A percentile compares a stretch with the other conserved stretches of the same genome.
Evolutionary conservation across 2,888 invertebrate genomes (phyloP).

Genomic region (Lasioglossum marginatum): DNA sequence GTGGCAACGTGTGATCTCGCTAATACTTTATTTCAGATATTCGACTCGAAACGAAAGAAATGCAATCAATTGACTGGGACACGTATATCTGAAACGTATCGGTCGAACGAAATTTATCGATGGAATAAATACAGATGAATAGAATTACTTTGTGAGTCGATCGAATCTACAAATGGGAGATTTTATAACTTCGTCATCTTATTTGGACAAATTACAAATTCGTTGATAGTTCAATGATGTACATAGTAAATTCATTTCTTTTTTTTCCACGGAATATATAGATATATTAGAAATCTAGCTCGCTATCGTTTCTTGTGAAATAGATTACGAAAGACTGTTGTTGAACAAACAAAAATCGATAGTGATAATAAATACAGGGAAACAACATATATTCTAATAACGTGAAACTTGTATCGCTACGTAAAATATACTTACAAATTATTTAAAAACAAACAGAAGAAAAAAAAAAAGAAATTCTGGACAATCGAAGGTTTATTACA

Average conservation of each 20-base stretch:
- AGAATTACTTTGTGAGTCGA: constrained; percentile 40
- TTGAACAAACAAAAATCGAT: constrained; percentile 52
- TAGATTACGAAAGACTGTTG: constrained; percentile 55
- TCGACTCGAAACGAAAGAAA: constrained; percentile 22
- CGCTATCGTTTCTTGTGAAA: constrained; percentile 54
- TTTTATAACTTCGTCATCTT: constrained; percentile 38
- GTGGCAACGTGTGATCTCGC: constrained; percentile 38
- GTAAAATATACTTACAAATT: constrained; percentile 62
- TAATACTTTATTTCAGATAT: constrained; percentile 34
- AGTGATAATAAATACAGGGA: constrained; percentile 71
- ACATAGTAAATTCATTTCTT: constrained; percentile 52
- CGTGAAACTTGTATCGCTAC: constrained; percentile 50
- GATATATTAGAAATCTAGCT: constrained; percentile 52
- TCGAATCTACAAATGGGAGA: constrained; percentile 49
- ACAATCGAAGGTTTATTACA: constrained; percentile 66
- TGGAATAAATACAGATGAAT: constrained; percentile 62
- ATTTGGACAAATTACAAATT: constrained; percentile 67
- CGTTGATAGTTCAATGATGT: constrained; percentile 68
- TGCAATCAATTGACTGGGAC: constrained; percentile 16
- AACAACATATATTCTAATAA: constrained; percentile 58
- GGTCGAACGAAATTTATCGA: constrained; percentile 55
- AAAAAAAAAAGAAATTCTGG: constrained; percentile 32
- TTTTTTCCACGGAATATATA: constrained; percentile 31
- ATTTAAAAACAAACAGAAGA: constrained; percentile 43
- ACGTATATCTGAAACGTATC: constrained; percentile 10